Conservation (phyloP, 2,888 invertebrate genomes). For the Zhuqinia jingwanae region DNA sequence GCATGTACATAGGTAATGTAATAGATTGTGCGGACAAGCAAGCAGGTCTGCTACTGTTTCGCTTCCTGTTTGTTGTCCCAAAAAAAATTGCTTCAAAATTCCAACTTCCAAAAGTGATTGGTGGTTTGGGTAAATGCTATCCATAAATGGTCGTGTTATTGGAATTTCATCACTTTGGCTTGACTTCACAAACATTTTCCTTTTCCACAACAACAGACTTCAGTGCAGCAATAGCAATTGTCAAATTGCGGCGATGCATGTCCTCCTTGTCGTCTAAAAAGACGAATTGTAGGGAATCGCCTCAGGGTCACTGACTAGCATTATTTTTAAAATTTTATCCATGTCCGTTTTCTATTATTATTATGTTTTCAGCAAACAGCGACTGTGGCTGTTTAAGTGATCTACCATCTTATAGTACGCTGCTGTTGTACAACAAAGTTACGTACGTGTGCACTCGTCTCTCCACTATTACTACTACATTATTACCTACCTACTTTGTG, state of each 20-base stretch:
- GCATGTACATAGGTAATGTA: neutral
- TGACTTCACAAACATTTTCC: neutral
- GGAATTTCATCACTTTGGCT: slow-evolving; percentile 45
- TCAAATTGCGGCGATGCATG: neutral
- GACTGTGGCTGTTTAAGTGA: neutral
- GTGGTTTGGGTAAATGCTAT: neutral
- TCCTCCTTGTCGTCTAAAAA: neutral
- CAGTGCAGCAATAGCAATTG: neutral
- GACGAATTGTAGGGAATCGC: slow-evolving; percentile 39
- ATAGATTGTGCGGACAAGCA: neutral
- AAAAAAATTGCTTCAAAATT: neutral
- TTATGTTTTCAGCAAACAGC: neutral
- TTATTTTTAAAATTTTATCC: slow-evolving; percentile 40
- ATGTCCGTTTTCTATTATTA: neutral
- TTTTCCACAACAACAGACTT: neutral
- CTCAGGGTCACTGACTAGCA: slow-evolving; percentile 52
- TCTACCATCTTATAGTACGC: too few relatives aligned
- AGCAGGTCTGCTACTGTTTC: neutral
- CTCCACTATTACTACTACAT: neutral
- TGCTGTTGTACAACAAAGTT: neutral
- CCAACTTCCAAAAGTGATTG: neutral
- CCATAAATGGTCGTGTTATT: slow-evolving; percentile 4
- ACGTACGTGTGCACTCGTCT: neutral
- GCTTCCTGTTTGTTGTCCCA: neutral
- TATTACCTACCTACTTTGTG: neutral